A percentile compares a stretch with the other conserved stretches of the same genome.
These are phyloP conservation scores for Garra rufa DNA, from an alignment of 2,113 vertebrate genomes.

Conservation along the genomic window DNA sequence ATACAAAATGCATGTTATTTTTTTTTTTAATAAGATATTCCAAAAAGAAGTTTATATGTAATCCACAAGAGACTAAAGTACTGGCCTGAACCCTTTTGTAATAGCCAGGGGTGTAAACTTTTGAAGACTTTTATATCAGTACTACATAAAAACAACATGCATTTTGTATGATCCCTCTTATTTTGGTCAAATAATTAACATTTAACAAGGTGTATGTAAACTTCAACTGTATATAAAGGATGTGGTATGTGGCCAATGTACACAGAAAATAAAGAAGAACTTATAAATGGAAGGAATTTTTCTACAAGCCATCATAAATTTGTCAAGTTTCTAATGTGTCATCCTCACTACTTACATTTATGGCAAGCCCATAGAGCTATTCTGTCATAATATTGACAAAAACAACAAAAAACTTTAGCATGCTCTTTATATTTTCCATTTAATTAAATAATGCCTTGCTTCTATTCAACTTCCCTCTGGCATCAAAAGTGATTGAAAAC, in stretches of 20 bases:
- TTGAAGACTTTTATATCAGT: no score
- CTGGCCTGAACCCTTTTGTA: no score
- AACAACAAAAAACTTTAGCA: background rate
- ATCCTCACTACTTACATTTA: background rate
- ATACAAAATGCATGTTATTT: no score
- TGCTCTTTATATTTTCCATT: background rate
- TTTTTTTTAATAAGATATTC: no score
- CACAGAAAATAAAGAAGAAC: background rate
- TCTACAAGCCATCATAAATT: background rate
- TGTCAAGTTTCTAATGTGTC: background rate
- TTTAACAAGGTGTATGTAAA: no score
- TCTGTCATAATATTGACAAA: constrained; percentile 1
- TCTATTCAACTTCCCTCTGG: background rate
- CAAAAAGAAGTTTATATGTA: no score
- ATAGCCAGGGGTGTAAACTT: no score
- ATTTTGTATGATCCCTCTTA: no score
- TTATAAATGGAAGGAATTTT: background rate
- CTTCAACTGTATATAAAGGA: no score
- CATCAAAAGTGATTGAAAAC: background rate
- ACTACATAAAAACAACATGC: no score
- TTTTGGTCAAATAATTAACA: no score
- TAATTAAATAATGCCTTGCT: background rate
- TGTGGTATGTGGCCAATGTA: background rate
- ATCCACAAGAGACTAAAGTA: no score
- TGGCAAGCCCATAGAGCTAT: background rate